phyloP scores from a whole-genome alignment of 2,797 vertebrate genomes.

The Smutsia temminckii region DNA sequence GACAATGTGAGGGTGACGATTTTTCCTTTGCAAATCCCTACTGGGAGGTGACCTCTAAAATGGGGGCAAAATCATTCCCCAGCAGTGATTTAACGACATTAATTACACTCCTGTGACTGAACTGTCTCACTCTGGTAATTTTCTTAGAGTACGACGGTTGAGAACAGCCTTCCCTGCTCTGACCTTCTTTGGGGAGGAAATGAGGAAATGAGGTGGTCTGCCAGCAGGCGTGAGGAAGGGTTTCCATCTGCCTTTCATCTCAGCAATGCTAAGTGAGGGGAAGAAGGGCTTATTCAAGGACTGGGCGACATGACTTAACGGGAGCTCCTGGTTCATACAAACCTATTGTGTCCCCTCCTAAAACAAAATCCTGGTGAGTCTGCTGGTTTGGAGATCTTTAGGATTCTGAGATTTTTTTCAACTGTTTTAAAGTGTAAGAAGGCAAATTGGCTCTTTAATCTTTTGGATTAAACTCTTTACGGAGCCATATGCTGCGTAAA shows the following conservation, averaged over 20 bases:
- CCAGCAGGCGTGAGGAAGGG: neutral
- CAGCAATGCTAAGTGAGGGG: neutral
- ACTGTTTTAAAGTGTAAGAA: neutral
- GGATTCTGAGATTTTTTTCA: neutral
- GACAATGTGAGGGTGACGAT: neutral
- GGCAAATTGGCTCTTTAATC: neutral
- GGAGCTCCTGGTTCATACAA: neutral
- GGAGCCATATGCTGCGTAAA: neutral
- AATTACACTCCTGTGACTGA: slow-evolving; percentile 45
- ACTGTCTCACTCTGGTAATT: neutral
- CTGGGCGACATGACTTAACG: neutral
- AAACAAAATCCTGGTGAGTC: neutral
- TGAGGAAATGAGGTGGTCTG: neutral
- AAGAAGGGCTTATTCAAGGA: neutral
- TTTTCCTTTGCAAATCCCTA: slow-evolving; percentile 16
- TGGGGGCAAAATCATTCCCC: slow-evolving; percentile 36
- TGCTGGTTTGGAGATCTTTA: neutral
- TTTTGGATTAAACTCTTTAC: neutral
- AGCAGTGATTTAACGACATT: slow-evolving; percentile 43
- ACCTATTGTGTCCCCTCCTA: neutral
- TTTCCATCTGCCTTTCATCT: neutral
- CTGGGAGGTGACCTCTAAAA: slow-evolving; percentile 49
- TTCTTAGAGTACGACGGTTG: slow-evolving; percentile 26
- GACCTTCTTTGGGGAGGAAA: neutral
- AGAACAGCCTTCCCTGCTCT: neutral